Percentiles rank a stretch among this genome's conserved stretches.
phyloP scores from a whole-genome alignment of 2,113 vertebrate species.

The Acanthisitta chloris region DNA sequence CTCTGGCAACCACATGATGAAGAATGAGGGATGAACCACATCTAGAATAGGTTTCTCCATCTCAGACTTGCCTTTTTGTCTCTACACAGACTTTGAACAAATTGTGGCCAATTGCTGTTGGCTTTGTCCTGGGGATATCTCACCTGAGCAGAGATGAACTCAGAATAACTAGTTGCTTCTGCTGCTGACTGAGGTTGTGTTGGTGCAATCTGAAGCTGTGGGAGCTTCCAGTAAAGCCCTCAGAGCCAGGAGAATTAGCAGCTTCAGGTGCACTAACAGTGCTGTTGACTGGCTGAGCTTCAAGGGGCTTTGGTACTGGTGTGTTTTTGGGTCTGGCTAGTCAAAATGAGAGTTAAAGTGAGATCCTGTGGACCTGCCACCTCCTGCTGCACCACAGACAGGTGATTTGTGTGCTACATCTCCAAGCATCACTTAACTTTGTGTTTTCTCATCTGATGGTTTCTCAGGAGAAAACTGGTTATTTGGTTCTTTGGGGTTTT shows the following conservation, averaged over 20 bases:
- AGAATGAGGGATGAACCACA: neutral
- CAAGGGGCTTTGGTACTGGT: too few relatives aligned
- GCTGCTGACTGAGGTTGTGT: too few relatives aligned
- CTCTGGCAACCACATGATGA: too few relatives aligned
- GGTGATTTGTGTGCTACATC: neutral
- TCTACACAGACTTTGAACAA: neutral
- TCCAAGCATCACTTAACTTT: neutral
- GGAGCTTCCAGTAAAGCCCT: too few relatives aligned
- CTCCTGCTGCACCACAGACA: neutral
- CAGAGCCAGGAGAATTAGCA: too few relatives aligned
- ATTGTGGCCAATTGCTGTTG: neutral
- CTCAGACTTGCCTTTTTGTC: neutral
- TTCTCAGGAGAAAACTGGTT: neutral
- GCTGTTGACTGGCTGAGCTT: too few relatives aligned
- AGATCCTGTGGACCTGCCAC: neutral
- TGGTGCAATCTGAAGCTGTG: too few relatives aligned
- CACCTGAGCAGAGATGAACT: neutral
- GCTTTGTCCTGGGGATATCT: neutral
- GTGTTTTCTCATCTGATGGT: neutral
- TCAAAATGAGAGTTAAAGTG: neutral
- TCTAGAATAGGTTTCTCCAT: neutral
- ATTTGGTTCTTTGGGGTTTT: neutral
- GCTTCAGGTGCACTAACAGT: too few relatives aligned
- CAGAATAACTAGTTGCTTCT: too few relatives aligned
- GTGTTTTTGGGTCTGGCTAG: too few relatives aligned